Conservation (phyloP, 2,797 vertebrate species). For the Peromyscus eremicus region DNA sequence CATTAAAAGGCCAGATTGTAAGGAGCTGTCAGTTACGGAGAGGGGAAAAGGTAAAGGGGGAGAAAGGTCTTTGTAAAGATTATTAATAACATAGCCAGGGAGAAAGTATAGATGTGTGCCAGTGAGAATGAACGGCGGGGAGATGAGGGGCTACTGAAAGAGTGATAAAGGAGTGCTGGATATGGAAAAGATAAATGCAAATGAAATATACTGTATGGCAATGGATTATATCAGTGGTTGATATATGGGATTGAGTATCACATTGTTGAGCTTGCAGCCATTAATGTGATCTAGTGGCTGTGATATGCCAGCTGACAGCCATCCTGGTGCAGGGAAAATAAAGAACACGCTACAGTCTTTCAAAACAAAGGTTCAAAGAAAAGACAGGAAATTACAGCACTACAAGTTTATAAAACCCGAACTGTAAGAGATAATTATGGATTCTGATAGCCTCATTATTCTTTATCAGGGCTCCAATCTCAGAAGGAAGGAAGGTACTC, state of each 20-base stretch:
- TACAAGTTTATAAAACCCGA: conserved; percentile 80
- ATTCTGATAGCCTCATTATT: conserved; percentile 79
- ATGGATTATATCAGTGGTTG: conserved; percentile 79
- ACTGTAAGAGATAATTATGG: conserved; percentile 77
- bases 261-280: conserved; percentile 81
- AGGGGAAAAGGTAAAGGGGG: conserved; percentile 83
- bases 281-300: conserved; percentile 82
- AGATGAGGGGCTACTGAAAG: conserved; percentile 13
- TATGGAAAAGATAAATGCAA: conserved; percentile 83
- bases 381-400: conserved; percentile 76
- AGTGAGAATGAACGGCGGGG: conserved; percentile 59
- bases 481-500: background rate
- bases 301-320: conserved; percentile 71
- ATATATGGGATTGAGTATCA: conserved; percentile 79
- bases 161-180: conserved; percentile 74
- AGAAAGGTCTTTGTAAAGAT: conserved; percentile 80
- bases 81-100: conserved; percentile 80
- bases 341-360: conserved; percentile 74
- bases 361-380: conserved; percentile 79
- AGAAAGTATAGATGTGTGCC: conserved; percentile 69
- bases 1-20: conserved; percentile 84
- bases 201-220: conserved; percentile 81
- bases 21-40: conserved; percentile 81
- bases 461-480: conserved; percentile 63
- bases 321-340: conserved; percentile 70